A percentile compares a stretch with the other conserved stretches of the same genome.
phyloP scores from a whole-genome alignment of 1,140 invertebrate genomes.

The Platyura marginata region DNA sequence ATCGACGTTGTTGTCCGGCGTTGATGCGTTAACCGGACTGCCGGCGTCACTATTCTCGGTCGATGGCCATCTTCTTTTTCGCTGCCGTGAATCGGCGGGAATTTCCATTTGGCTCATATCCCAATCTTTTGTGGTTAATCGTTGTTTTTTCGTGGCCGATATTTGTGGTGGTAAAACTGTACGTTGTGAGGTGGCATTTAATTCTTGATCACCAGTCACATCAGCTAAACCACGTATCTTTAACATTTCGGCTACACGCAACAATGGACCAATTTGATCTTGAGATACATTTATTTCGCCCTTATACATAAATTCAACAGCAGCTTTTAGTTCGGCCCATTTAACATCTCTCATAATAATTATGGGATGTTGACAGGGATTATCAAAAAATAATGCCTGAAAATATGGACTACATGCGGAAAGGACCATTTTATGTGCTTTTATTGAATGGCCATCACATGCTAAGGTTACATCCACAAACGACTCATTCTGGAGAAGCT shows the following conservation, averaged over 20 bases:
- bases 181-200: neutral
- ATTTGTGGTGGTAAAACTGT: neutral
- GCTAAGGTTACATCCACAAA: slow-evolving; percentile 86
- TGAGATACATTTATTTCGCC: slow-evolving; percentile 84
- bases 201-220: slow-evolving; percentile 46
- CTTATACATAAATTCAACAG: slow-evolving; percentile 86
- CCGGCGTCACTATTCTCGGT: neutral
- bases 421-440: slow-evolving; percentile 31
- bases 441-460: slow-evolving; percentile 37
- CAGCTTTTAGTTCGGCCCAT: slow-evolving; percentile 70
- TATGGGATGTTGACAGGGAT: slow-evolving; percentile 79
- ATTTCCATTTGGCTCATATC: neutral
- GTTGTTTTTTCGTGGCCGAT: neutral
- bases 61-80: neutral
- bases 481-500: slow-evolving; percentile 72
- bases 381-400: slow-evolving; percentile 76
- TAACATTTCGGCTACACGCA: slow-evolving; percentile 69
- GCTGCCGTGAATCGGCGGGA: neutral
- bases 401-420: slow-evolving; percentile 87
- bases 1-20: neutral
- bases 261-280: slow-evolving; percentile 68
- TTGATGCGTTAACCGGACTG: slow-evolving; percentile 7
- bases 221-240: slow-evolving; percentile 77
- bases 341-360: slow-evolving; percentile 80
- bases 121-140: neutral